Base-by-base conservation (phyloP, 2,797 vertebrate genomes). In the Nothura maculosa region DNA sequence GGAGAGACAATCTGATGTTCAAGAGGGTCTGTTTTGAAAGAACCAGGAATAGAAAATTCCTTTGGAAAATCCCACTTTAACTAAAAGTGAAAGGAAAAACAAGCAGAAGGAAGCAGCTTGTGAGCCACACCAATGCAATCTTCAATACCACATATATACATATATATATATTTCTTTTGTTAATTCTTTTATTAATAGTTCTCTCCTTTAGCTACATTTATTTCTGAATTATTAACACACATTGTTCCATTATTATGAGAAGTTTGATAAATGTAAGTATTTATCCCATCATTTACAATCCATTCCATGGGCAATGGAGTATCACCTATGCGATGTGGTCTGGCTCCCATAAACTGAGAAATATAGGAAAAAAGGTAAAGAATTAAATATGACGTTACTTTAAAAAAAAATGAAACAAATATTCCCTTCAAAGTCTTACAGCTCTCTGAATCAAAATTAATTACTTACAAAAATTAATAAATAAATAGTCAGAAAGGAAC, bases 71-170 rank as follows among this genome's bases (percentile, higher is more conserved):
- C 64, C 7, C 47, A 60, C 48, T 93, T 81, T 52, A 94, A 86
- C 18, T 40, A 82, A 86, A 92, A 94, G 36, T 20, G 57, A 94
- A 95, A 87, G 78, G 32, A 93, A 90, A 91, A 89, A 74, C n/a
- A 77, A 86, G 75, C 25, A 91, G 52, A 80, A 81, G 34, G 20
- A 81, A 84, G 62, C 3, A 80, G 28, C 30, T 73, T 15, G 4
- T 72, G 13, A 87, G 25, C 45, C 66, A 81, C 30, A 70, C 3
- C 48, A 81, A 61, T 25, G 18, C 30, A 75, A 88, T 42, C 24
- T 54, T 66, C 40, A 82, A 74, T 34, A 32, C 6, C 6, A 67
- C 11, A 7, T 69, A 54, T 80, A 66, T 88, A 50, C 48, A 25
- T 25, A 50, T 24, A 25, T 50, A 50, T 50, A 50, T 50, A 25